phyloP scores from a whole-genome alignment of 2,888 invertebrate genomes.

The Drosophila neonasuta region DNA sequence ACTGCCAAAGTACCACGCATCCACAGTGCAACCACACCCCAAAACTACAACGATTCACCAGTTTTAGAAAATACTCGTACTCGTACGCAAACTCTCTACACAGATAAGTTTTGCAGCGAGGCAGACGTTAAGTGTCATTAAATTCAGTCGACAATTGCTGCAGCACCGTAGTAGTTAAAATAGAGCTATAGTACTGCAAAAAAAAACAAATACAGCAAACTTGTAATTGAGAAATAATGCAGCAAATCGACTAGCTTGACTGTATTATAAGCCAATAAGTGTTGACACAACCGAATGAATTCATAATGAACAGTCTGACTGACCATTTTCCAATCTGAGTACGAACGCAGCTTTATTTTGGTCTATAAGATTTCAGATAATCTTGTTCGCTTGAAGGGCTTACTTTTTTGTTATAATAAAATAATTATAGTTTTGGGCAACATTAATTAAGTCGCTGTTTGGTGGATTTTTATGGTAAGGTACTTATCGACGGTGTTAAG shows the following conservation, averaged over 20 bases:
- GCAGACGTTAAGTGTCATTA: conserved; percentile 65
- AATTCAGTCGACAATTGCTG: conserved; percentile 57
- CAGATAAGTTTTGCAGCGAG: conserved; percentile 50
- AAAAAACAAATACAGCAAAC: conserved; percentile 8
- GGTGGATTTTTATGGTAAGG: conserved; percentile 1
- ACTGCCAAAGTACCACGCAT: background rate
- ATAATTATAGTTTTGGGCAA: conserved; percentile 16
- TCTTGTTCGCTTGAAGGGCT: conserved; percentile 1
- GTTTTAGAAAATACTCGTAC: conserved; percentile 60
- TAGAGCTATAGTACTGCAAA: conserved; percentile 22
- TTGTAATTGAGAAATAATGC: background rate
- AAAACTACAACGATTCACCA: conserved; percentile 35
- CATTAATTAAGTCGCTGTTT: conserved; percentile 11
- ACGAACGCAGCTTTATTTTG: too few species aligned
- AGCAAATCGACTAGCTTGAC: too few species aligned
- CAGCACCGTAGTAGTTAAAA: conserved; percentile 27
- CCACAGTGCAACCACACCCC: conserved; percentile 4
- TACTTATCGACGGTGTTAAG: conserved; percentile 5
- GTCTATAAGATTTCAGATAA: background rate
- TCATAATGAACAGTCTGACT: too few species aligned
- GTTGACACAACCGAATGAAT: too few species aligned
- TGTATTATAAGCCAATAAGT: too few species aligned
- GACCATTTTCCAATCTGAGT: too few species aligned
- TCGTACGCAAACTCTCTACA: conserved; percentile 32
- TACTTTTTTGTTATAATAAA: background rate